phyloP scores from a whole-genome alignment of 2,113 vertebrate genomes.

The Fukomys damarensis region DNA sequence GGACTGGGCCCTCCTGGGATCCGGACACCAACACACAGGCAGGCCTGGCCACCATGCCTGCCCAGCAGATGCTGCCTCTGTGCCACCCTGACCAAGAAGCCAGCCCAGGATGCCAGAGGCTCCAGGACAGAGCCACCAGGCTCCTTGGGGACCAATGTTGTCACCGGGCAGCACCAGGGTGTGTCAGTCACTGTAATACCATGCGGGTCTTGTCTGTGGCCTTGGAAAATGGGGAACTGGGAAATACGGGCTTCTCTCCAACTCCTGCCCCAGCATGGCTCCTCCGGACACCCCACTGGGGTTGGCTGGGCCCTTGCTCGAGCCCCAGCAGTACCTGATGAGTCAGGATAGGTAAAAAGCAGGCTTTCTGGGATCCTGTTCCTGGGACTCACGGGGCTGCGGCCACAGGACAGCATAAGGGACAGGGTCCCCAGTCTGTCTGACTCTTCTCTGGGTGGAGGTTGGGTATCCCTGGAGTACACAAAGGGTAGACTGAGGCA shows the following conservation, averaged over 20 bases:
- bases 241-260: not conserved
- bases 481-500: not conserved
- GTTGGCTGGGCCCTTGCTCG: fast-evolving
- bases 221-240: fast-evolving
- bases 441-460: not conserved
- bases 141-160: fast-evolving
- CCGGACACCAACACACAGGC: fast-evolving
- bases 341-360: not conserved
- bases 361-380: not conserved
- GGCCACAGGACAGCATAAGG: not conserved
- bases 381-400: fast-evolving
- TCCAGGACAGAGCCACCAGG: too few relatives aligned
- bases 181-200: fast-evolving
- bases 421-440: not conserved
- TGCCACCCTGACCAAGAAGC: fast-evolving
- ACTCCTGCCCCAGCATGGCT: not conserved
- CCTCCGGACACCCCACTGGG: not conserved
- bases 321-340: too few relatives aligned
- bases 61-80: fast-evolving
- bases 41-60: fast-evolving
- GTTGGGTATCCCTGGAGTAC: fast-evolving
- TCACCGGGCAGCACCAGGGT: fast-evolving
- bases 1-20: fast-evolving
- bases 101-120: fast-evolving
- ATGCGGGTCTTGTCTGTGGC: fast-evolving